Conservation (phyloP, 2,888 invertebrate species). For the Troilus luridus region DNA sequence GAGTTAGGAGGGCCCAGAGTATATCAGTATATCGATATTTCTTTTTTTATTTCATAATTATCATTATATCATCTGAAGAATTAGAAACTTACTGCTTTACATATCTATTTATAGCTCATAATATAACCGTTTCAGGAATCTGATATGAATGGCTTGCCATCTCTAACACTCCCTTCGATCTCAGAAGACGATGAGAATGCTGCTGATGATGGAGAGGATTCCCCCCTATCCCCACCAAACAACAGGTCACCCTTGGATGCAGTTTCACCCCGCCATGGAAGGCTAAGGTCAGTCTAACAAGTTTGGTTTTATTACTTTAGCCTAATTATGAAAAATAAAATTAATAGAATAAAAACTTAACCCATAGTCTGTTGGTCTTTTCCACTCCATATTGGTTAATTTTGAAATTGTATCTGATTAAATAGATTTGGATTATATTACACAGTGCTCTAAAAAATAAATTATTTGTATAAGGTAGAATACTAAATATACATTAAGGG, state of each 20-base stretch:
- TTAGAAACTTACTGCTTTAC: background rate
- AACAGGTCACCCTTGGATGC: conserved; percentile 73
- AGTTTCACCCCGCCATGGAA: conserved; percentile 71
- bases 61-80: background rate
- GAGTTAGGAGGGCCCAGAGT: no score
- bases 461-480: no score
- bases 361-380: no score
- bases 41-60: background rate
- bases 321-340: background rate
- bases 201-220: conserved; percentile 80
- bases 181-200: conserved; percentile 94
- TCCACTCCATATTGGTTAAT: no score
- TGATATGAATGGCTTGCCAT: conserved; percentile 83
- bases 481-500: no score
- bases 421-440: no score
- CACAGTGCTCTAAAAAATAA: no score
- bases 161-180: conserved; percentile 90
- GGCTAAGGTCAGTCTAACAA: conserved; percentile 32
- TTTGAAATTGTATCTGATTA: no score
- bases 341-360: background rate
- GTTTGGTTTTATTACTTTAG: background rate
- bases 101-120: background rate
- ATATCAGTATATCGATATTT: no score
- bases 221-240: conserved; percentile 77
- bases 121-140: conserved; percentile 75